Evolutionary conservation across 1,140 invertebrate species (phyloP).

Genomic region (Tigriopus japonicus): DNA sequence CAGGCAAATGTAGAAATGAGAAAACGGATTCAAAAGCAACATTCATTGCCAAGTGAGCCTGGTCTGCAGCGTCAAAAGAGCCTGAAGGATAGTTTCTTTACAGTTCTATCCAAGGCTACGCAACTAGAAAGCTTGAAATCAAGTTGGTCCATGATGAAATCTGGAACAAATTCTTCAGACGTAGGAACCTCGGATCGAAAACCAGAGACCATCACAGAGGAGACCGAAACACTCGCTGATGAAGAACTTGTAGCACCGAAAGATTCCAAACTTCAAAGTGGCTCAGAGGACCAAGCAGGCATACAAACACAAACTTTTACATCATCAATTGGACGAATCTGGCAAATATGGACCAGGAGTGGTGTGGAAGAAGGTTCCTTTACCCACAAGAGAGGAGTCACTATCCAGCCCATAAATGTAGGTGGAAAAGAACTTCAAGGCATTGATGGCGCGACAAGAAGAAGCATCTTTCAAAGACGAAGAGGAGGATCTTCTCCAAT

Average conservation of each 20-base stretch:
- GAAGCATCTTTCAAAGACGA: constrained; percentile 10
- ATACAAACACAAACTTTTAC: too few species aligned
- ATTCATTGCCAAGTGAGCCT: constrained; percentile 34
- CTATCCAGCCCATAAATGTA: constrained; percentile 7
- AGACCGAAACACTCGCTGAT: too few species aligned
- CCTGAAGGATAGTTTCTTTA: background rate
- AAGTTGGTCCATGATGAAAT: background rate
- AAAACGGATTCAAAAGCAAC: constrained; percentile 68
- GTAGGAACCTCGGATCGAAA: too few species aligned
- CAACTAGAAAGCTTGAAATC: background rate
- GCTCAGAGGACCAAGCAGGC: too few species aligned
- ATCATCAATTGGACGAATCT: background rate
- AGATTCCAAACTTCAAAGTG: too few species aligned
- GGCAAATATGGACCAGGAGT: background rate
- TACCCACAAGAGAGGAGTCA: constrained; percentile 4
- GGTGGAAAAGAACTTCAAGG: background rate
- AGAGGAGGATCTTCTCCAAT: constrained; percentile 6
- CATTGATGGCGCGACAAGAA: background rate
- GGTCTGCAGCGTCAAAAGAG: background rate
- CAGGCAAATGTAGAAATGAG: constrained; percentile 61
- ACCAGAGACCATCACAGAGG: too few species aligned
- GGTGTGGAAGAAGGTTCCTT: background rate
- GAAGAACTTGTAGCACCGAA: too few species aligned
- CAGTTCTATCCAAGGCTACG: background rate
- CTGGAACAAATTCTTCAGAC: background rate